Evolutionary conservation across 2,888 invertebrate species (phyloP), one percentile per base, ranked within the genome.

Genomic region (Saturnia japonica): DNA sequence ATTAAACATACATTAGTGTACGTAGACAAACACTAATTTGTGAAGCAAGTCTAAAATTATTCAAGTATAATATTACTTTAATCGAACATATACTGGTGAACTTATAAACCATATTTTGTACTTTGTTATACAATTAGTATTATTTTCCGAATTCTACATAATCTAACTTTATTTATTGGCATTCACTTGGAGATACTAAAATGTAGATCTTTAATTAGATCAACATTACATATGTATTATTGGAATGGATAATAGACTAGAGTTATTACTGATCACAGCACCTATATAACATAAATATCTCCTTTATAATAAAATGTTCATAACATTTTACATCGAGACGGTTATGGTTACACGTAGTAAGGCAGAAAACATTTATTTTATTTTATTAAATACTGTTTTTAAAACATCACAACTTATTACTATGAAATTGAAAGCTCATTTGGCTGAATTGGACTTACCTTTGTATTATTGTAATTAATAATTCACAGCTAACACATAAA

Each of bases 221-320:
- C 60, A 69, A 51, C 43, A 28, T 70, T 40, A 45, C 28, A 14
- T 28, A 62, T 22, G 25, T 68, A 73, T 62, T 51, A 76, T 74
- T 88, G 89, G 89, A 90, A 91, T 91, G 90, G 83, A 85, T 79
- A 80, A 81, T 78, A 83, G 87, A 90, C 90, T 91, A 91, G 89
- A 86, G 85, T 79, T 82, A 84, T 80, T 85, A 81, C 79, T 76
- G 79, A 89, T 91, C 91, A 91, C 91, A 91, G 89, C 89, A 85
- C 85, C 84, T 86, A 86, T 80, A 78, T 79, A 81, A 81, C 75
- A 76, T 75, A 76, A 74, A 74, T 76, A 68, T 14, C 75, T 73
- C 76, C 71, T 76, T 78, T 76, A 78, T 79, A 80, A 81, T 70
- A 82, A 88, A 91, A 91, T 86, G 90, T 91, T 89, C 74, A 78